phyloP scores from a whole-genome alignment of 2,888 invertebrate species.

The Ochropacha duplaris region DNA sequence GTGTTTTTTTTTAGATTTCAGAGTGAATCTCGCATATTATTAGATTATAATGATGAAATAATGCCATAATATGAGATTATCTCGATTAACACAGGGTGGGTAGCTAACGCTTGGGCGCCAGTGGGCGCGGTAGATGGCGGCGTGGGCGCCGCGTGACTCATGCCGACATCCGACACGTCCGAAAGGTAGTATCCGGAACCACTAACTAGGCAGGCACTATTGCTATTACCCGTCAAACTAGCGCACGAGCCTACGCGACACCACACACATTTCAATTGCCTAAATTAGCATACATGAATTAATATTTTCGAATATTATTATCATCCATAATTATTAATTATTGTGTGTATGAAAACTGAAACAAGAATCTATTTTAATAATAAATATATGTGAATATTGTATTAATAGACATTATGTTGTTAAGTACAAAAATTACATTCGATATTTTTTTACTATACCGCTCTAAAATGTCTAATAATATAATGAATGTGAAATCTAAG shows the following conservation, averaged over 20 bases:
- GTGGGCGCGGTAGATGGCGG: conserved; percentile 45
- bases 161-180: conserved; percentile 84
- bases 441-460: not conserved
- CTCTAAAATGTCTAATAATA: no score
- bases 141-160: conserved; percentile 79
- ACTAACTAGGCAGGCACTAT: conserved; percentile 76
- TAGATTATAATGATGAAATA: not conserved
- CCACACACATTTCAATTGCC: conserved; percentile 58
- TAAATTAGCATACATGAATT: conserved; percentile 38
- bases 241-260: conserved; percentile 65
- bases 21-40: not conserved
- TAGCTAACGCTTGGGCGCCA: conserved; percentile 31
- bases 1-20: no score
- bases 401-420: no score
- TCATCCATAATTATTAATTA: conserved; percentile 4
- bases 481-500: not conserved
- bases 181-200: conserved; percentile 82
- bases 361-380: no score
- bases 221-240: conserved; percentile 58
- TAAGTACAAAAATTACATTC: no score
- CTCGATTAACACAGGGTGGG: conserved; percentile 23
- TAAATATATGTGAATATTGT: no score
- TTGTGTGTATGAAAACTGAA: not conserved
- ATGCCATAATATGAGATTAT: not conserved
- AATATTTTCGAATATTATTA: conserved; percentile 7